Base-by-base conservation (phyloP, 2,113 vertebrate species). In the Lucifuga dentata region DNA sequence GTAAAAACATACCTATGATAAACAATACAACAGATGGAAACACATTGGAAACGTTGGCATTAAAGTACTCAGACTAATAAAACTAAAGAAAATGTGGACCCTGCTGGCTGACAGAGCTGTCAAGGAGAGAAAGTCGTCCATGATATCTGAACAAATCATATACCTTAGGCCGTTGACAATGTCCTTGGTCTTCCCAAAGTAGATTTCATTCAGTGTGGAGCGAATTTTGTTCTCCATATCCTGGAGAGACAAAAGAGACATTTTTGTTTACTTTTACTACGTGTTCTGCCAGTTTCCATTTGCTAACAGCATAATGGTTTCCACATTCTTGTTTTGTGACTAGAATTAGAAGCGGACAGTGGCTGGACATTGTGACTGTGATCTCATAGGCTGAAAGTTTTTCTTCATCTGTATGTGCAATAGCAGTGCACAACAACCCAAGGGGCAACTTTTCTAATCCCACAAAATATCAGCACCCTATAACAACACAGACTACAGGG, bases 191-290 rank as follows among this genome's bases (percentile, higher is more conserved):
- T 99, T 99, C 52, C 97, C 95, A 86, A 99, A 99, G 92, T 99
- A 99, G 90, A 99, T 99, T 93, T 99, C 97, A 15, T 99, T 99
- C 93, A 99, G 94, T 19, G 98, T 99, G 93, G 97, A 98, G 89
- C 97, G 94, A 92, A 99, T 99, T 94, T 99, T 99, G 88, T 99
- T 99, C 92, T 99, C 98, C 98, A 99, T 99, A 69, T 99, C 98
- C 98, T 99, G 76, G 19, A 75, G 77, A 3, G 10, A 69, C 5
- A 59, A 20, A 13, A 3, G 51, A 67, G n/a, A 68, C 23, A 41
- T 11, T 23, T 3, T 21, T 8, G 15, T 17, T 10, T 11, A 20
- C 29, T 17, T 53, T 38, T 6, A 23, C 5, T 7, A 39, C n/a
- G 17, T 13, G 13, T 2, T 2, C 5, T 3, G 44, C 12, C 8